A percentile compares a stretch with the other conserved stretches of the same genome.
Evolutionary conservation across 1,140 invertebrate species (phyloP).

Genomic region (Panulirus ornatus): DNA sequence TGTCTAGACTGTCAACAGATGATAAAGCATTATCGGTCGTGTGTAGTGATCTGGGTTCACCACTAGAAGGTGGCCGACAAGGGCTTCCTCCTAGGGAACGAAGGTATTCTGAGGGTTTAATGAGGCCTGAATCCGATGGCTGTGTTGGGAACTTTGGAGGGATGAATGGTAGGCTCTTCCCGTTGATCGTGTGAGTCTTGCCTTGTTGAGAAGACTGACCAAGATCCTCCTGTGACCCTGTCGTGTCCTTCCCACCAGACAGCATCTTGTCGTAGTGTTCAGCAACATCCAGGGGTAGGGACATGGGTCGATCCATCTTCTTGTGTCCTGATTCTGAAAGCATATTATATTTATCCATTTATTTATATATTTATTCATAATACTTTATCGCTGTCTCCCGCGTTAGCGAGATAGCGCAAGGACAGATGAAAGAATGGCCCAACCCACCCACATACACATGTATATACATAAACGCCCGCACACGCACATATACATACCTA

Average conservation of each 20-base stretch:
- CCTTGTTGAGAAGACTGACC: not conserved
- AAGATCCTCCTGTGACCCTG: slow-evolving; percentile 40
- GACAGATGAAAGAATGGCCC: no score
- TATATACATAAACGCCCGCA: no score
- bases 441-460: no score
- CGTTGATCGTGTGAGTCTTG: not conserved
- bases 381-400: no score
- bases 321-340: slow-evolving; percentile 52
- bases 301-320: slow-evolving; percentile 64
- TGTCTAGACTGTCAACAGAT: slow-evolving; percentile 19
- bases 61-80: not conserved
- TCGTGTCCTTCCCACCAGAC: not conserved
- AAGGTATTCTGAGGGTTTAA: slow-evolving; percentile 94
- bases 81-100: slow-evolving; percentile 84
- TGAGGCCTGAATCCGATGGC: slow-evolving; percentile 85
- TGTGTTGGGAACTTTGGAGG: slow-evolving; percentile 89
- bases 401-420: no score
- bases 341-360: no score
- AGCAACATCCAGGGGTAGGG: slow-evolving; percentile 72
- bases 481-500: no score
- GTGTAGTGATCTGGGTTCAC: not conserved
- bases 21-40: not conserved
- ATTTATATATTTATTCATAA: no score
- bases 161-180: slow-evolving; percentile 82
- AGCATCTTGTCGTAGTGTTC: slow-evolving; percentile 62